phyloP scores from a whole-genome alignment of 2,113 vertebrate species.

The Thryonomys swinderianus region DNA sequence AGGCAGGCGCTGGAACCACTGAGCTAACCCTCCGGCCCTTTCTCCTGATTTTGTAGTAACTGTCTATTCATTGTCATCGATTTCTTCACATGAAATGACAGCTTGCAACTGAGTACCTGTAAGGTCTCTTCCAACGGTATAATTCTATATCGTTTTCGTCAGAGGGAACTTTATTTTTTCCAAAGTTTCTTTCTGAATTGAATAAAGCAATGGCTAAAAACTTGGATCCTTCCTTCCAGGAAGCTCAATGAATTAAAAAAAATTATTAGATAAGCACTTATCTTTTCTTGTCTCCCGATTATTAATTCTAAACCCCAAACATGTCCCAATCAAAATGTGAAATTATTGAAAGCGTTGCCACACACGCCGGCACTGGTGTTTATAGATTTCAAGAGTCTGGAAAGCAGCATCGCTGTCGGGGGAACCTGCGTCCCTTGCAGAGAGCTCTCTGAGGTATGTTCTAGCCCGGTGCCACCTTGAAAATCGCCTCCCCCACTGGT shows the following conservation, averaged over 20 bases:
- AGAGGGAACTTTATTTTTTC: neutral
- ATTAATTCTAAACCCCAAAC: neutral
- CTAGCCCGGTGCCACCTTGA: conserved; percentile 19
- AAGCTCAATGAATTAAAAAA: conserved; percentile 16
- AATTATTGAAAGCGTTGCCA: neutral
- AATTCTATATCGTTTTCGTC: conserved; percentile 34
- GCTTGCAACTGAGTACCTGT: neutral
- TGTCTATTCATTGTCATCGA: neutral
- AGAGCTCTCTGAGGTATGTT: neutral
- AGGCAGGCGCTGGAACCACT: too few species aligned
- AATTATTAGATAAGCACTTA: neutral
- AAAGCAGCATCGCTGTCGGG: neutral
- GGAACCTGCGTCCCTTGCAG: neutral
- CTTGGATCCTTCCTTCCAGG: neutral
- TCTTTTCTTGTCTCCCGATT: neutral
- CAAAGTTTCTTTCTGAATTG: conserved; percentile 22
- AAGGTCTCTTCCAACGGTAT: conserved; percentile 3
- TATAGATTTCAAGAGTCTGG: neutral
- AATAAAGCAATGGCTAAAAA: conserved; percentile 35
- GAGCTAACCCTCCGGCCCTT: too few species aligned
- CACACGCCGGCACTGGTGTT: neutral
- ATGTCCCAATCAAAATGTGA: neutral
- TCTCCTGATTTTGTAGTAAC: neutral
- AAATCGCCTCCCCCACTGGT: neutral
- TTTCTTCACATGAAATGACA: conserved; percentile 10